Percentiles rank a stretch among this genome's conserved stretches.
Evolutionary conservation across 2,797 vertebrate genomes (phyloP).

Genomic region (Carduelis carduelis): DNA sequence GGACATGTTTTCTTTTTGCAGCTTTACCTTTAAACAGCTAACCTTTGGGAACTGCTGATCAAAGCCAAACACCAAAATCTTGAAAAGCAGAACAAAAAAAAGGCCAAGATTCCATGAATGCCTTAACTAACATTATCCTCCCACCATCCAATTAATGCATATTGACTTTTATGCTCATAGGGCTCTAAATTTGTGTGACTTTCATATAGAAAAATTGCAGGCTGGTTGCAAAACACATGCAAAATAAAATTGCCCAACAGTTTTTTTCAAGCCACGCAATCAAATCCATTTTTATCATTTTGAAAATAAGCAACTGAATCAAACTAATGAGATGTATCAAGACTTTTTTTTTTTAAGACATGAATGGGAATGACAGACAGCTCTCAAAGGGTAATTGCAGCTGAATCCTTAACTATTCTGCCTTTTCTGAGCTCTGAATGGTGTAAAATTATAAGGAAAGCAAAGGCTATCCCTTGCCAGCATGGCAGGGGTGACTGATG

Average conservation of each 20-base stretch:
- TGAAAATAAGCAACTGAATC: neutral
- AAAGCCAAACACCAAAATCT: neutral
- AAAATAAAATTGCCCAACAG: neutral
- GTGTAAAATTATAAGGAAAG: neutral
- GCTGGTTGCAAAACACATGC: neutral
- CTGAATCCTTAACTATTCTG: neutral
- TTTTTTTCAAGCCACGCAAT: neutral
- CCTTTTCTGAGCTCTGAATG: neutral
- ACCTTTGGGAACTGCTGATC: neutral
- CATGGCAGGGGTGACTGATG: neutral
- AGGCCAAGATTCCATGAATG: neutral
- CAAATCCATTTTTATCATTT: neutral
- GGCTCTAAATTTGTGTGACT: neutral
- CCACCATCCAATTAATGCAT: neutral
- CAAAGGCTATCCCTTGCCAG: neutral
- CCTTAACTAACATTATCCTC: neutral
- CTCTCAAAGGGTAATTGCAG: slow-evolving; percentile 14
- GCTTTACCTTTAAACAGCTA: neutral
- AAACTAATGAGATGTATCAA: neutral
- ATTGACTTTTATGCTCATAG: neutral
- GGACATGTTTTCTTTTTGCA: neutral
- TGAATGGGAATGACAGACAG: neutral
- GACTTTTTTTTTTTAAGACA: neutral
- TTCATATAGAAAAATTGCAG: neutral
- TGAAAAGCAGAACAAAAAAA: neutral